Evolutionary conservation across 2,113 vertebrate genomes (phyloP).

Genomic region (Tyrannus savana): DNA sequence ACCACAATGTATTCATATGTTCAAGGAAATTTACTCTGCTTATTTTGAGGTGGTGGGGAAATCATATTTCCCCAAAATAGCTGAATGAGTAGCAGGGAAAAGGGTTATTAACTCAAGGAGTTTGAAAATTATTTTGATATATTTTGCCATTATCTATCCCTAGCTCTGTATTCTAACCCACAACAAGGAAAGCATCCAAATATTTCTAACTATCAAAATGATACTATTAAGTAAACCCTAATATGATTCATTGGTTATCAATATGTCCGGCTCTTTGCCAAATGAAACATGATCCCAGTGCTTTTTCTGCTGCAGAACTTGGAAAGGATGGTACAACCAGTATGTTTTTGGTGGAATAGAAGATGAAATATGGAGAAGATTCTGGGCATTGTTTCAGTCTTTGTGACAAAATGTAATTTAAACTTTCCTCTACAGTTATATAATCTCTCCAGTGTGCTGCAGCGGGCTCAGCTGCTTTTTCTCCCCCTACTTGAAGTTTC

Average conservation of each 20-base stretch:
- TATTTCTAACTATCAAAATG: neutral
- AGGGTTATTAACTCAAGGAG: neutral
- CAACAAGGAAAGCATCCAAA: neutral
- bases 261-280: neutral
- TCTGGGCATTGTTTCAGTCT: neutral
- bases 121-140: neutral
- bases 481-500: neutral
- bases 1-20: neutral
- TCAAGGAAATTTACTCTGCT: neutral
- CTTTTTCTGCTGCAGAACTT: neutral
- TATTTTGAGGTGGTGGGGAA: neutral
- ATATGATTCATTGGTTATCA: neutral
- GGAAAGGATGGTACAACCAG: neutral
- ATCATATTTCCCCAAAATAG: neutral
- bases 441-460: neutral
- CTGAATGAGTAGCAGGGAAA: neutral
- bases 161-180: neutral
- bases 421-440: neutral
- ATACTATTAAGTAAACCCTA: neutral
- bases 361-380: neutral
- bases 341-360: neutral
- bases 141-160: neutral
- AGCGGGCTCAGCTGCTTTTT: neutral
- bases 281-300: neutral
- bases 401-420: neutral